A percentile compares a stretch with the other conserved stretches of the same genome.
These are phyloP conservation scores for Rhingia campestris DNA, from an alignment of 2,888 invertebrate species.

Conservation along the genomic window DNA sequence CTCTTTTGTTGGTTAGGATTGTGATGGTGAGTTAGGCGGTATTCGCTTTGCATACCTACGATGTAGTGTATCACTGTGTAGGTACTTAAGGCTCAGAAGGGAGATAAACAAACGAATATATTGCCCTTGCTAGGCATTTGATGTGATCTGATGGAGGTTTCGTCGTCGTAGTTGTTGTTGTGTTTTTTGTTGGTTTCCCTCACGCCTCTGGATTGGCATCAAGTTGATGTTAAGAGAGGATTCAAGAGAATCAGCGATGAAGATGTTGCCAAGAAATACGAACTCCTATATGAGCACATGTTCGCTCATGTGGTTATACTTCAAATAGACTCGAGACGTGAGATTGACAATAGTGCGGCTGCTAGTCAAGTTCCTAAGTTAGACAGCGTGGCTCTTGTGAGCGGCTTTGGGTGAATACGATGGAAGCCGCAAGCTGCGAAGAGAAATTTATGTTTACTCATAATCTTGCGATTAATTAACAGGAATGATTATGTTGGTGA, in stretches of 20 bases:
- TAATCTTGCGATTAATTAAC: conserved; percentile 12
- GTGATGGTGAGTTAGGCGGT: neutral
- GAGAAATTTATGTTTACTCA: conserved; percentile 24
- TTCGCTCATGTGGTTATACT: neutral
- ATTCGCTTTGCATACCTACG: conserved; percentile 59
- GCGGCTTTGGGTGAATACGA: neutral
- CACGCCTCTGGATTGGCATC: conserved; percentile 63
- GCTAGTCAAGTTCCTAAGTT: conserved; percentile 27
- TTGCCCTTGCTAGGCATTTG: conserved; percentile 1
- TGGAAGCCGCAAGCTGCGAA: conserved; percentile 7
- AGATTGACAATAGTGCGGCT: neutral
- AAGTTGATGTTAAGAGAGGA: conserved; percentile 72
- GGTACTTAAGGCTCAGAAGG: conserved; percentile 27
- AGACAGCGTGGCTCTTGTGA: conserved; percentile 37
- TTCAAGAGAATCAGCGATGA: conserved; percentile 69
- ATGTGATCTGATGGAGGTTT: no score
- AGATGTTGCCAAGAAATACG: conserved; percentile 58
- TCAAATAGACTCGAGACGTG: conserved; percentile 1
- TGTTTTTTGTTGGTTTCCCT: conserved; percentile 59
- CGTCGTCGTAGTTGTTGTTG: conserved; percentile 1
- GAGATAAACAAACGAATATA: conserved; percentile 11
- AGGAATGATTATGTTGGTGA: neutral
- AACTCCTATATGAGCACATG: conserved; percentile 1
- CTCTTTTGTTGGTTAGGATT: conserved; percentile 60
- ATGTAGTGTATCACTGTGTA: conserved; percentile 3